Conservation (phyloP, 2,797 vertebrate species). For the Pelochelys cantorii region DNA sequence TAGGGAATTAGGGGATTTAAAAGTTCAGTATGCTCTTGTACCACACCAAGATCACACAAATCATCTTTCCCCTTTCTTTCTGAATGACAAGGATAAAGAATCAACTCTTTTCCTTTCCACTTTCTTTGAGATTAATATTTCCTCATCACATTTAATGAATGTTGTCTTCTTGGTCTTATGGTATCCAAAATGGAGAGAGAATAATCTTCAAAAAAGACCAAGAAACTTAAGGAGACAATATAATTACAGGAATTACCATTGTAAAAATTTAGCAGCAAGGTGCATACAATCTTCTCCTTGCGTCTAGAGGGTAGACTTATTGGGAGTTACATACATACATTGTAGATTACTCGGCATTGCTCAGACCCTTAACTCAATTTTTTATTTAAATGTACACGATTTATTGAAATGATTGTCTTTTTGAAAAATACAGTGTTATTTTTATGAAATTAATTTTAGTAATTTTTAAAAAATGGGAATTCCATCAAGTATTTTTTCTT, state of each 20-base stretch:
- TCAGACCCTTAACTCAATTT: too few species aligned
- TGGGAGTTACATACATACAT: constrained; percentile 29
- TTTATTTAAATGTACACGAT: too few species aligned
- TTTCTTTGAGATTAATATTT: constrained; percentile 43
- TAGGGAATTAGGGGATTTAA: constrained; percentile 18
- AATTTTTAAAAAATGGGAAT: too few species aligned
- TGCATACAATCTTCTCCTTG: neutral
- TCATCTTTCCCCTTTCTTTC: constrained; percentile 31
- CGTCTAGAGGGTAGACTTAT: constrained; percentile 11
- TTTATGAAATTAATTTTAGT: too few species aligned
- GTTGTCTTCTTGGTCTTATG: constrained; percentile 35
- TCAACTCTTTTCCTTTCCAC: constrained; percentile 14
- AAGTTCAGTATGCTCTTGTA: constrained; percentile 9
- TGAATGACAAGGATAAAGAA: constrained; percentile 37
- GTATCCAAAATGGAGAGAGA: constrained; percentile 24
- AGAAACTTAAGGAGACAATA: constrained; percentile 12
- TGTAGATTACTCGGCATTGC: neutral
- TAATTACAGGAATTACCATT: constrained; percentile 46
- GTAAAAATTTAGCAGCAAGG: constrained; percentile 22
- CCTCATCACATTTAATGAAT: constrained; percentile 47
- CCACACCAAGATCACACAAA: neutral
- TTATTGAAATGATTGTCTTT: too few species aligned
- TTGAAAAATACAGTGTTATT: too few species aligned
- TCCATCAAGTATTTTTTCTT: too few species aligned
- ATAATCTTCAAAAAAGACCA: constrained; percentile 44